Evolutionary conservation across 2,113 vertebrate genomes (phyloP), one percentile per base, ranked within the genome.

Genomic region (Micronycteris hirsuta): DNA sequence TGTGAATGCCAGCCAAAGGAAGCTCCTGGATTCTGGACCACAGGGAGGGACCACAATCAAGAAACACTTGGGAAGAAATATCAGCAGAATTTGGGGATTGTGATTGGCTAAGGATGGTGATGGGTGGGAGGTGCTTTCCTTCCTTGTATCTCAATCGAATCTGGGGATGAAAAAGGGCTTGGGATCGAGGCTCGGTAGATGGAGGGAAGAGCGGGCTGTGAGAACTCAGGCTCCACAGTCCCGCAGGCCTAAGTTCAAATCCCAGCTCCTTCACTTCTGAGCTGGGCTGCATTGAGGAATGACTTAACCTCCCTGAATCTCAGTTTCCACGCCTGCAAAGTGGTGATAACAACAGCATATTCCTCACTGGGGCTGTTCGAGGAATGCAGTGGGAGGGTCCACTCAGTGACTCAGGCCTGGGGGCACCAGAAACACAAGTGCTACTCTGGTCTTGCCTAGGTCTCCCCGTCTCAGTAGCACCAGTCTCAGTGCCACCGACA

Each of bases 281-380:
- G 17, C 28, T 77, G 88, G 22, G 33, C 38, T 8, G 28, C 45
- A 17, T 17, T 52, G 49, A 3, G 15, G 70, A 85, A n/a, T 10
- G 26, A 76, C 38, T 45, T 67, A 26, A 70, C 33, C 28, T 78
- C 49, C 47, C 77, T 90, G 77, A 47, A 36, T n/a, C 52, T 93
- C 56, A 47, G 26, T 19, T 28, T 74, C 74, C n/a, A 52, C 19
- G 54, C 12, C 4, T 11, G 24, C 77, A 45, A 58, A 77, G 71
- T 4, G 9, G 43, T 0, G 2, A 5, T 36, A 22, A 43, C 5
- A 4, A 22, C 13, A 56, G 6, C 31, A 1, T 0, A 3, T 0
- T 56, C 74, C 33, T 67, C 61, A 19, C 0, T n/a, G 3, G 74
- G 24, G 20, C 67, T 56, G 2, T 4, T 67, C 20, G 71, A 61